Evolutionary conservation across 2,888 invertebrate species (phyloP), one percentile per base, ranked within the genome.

Genomic region (Rhagium mordax): DNA sequence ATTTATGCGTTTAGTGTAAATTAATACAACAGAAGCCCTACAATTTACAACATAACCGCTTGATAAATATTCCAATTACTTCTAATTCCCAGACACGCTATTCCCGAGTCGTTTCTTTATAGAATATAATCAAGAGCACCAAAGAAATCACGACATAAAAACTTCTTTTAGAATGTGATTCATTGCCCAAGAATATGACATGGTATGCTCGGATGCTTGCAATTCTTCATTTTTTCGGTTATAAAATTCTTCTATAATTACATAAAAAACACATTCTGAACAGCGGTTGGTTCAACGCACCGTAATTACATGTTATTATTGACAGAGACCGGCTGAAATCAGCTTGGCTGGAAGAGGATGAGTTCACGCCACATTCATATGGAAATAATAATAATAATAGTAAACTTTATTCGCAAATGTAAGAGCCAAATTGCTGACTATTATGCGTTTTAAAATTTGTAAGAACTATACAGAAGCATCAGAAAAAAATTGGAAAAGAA

Each of bases 221-320:
- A 53, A 74, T 70, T 67, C 55, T 59, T 24, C 57, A 53, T 72
- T 72, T 72, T 70, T 70, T 60, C 55, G 21, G 62, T 62, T 72
- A 72, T 72, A 67, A 72, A 72, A 72, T 72, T 72, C 72, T 67
- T 67, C 67, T 13, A 33, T 72, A 72, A 68, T 72, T 72, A 67
- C 61, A 72, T 72, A 64, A 72, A 72, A 72, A 72, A 68, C 70
- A 48, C 16, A 55, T 53, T 53, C 55, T 24, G 53, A 51, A 29
- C 65, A 51, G 20, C 41, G 15, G 65, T 16, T 61, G 72, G 72
- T 72, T 71, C 72, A 72, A 72, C 72, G 72, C 13, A 51, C 67
- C 62, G 18, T 67, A 62, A 72, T 67, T 68, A 66, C 67, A 55
- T 67, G 67, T 55, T 68, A 68, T 72, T 72, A 72, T 72, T 67